These are phyloP conservation scores for Heliconius cydno DNA, from an alignment of 2,888 invertebrate species.

Conservation along the genomic window DNA sequence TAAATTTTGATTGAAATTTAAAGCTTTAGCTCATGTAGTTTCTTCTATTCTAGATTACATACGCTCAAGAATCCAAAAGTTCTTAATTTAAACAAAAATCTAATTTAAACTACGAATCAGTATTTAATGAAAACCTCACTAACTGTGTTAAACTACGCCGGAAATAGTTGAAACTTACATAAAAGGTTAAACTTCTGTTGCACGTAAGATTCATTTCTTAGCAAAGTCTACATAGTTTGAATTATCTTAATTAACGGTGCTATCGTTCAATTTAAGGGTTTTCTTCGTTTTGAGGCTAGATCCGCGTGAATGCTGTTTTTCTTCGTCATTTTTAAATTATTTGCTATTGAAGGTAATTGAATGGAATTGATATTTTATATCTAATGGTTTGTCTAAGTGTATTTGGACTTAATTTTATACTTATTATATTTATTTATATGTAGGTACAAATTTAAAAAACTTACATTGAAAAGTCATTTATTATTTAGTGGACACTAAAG, in stretches of 20 bases:
- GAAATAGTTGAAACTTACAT: constrained; percentile 30
- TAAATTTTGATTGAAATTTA: constrained; percentile 5
- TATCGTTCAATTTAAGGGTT: constrained; percentile 48
- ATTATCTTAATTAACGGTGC: constrained; percentile 51
- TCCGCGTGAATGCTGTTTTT: constrained; percentile 28
- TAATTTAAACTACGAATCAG: constrained; percentile 33
- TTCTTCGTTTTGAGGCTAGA: constrained; percentile 47
- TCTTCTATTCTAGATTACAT: constrained; percentile 19
- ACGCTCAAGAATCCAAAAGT: constrained; percentile 21
- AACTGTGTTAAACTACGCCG: constrained; percentile 28
- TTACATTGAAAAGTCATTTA: too few species aligned
- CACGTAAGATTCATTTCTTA: constrained; percentile 42
- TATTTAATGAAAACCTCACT: constrained; percentile 27
- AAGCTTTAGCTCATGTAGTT: constrained; percentile 6
- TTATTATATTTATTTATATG: too few species aligned
- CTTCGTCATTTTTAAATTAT: background rate
- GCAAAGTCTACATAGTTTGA: constrained; percentile 45
- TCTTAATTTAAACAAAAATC: constrained; percentile 31
- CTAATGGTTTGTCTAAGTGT: background rate
- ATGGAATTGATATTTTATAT: background rate
- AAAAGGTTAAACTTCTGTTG: constrained; percentile 37
- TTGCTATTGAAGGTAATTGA: background rate
- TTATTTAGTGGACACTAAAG: too few species aligned
- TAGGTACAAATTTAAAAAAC: too few species aligned
- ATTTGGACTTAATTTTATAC: background rate